phyloP scores from a whole-genome alignment of 1,140 invertebrate genomes.

The Drosophila biarmipes region DNA sequence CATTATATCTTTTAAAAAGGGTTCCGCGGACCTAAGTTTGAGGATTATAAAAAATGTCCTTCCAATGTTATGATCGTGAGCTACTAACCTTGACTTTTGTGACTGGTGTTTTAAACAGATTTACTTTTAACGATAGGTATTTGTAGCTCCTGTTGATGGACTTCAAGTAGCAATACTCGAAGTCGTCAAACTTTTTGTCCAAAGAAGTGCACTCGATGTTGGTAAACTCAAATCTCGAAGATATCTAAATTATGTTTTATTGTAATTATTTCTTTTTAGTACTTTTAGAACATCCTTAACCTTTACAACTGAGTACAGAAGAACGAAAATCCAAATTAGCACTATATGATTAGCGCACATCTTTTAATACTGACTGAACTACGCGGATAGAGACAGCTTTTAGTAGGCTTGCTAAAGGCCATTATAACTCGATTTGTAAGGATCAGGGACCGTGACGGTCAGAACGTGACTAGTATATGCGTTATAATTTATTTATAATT shows the following conservation, averaged over 20 bases:
- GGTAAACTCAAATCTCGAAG: neutral
- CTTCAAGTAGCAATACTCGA: constrained; percentile 10
- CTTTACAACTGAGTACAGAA: neutral
- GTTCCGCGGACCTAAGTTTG: neutral
- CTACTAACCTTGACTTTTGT: neutral
- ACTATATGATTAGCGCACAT: neutral
- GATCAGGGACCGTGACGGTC: neutral
- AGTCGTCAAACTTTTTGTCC: neutral
- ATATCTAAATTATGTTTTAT: neutral
- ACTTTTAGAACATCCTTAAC: neutral
- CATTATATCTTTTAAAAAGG: neutral
- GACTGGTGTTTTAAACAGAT: constrained; percentile 11
- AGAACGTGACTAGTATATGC: neutral
- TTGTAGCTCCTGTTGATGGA: neutral
- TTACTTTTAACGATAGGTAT: constrained; percentile 4
- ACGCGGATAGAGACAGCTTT: neutral
- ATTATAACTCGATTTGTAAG: neutral
- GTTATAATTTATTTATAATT: too few species aligned
- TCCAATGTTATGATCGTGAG: neutral
- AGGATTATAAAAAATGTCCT: too few species aligned
- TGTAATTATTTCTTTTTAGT: too few species aligned
- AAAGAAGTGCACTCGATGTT: neutral
- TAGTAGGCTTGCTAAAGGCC: too few species aligned
- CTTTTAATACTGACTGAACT: neutral
- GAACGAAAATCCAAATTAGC: neutral